Evolutionary conservation across 2,888 invertebrate genomes (phyloP).

Genomic region (Stenchaetothrips biformis): DNA sequence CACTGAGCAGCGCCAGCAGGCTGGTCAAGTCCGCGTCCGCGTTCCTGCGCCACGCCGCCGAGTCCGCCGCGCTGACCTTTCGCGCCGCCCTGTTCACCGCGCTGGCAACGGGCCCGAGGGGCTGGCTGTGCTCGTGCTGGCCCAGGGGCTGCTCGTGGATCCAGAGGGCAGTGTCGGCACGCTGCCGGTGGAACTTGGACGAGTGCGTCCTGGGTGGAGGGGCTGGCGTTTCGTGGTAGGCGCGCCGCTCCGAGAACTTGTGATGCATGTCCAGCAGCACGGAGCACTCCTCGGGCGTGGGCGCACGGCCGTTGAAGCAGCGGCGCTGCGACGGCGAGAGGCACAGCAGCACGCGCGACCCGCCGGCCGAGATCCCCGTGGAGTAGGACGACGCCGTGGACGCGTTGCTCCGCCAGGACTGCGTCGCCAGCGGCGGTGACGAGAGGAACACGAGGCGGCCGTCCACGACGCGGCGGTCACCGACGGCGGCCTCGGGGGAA

Average conservation of each 20-base stretch:
- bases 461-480: not conserved
- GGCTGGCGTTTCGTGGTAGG: slow-evolving; percentile 48
- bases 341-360: slow-evolving; percentile 32
- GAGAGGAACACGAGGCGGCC: not conserved
- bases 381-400: not conserved
- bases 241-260: slow-evolving; percentile 62
- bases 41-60: not conserved
- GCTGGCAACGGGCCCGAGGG: not conserved
- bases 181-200: slow-evolving; percentile 31
- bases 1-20: not conserved
- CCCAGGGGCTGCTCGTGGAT: slow-evolving; percentile 32
- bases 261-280: slow-evolving; percentile 63
- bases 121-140: slow-evolving; percentile 17
- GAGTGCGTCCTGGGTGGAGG: slow-evolving; percentile 33
- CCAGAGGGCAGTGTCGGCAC: slow-evolving; percentile 32
- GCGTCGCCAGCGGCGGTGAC: slow-evolving; percentile 7
- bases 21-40: not conserved
- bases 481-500: not conserved
- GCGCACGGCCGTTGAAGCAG: slow-evolving; percentile 52
- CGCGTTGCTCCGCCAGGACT: not conserved
- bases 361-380: not conserved
- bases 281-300: slow-evolving; percentile 49
- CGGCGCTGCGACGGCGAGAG: slow-evolving; percentile 65
- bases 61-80: not conserved
- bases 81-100: not conserved